These are phyloP conservation scores for Gyrodactylus salaris DNA, from an alignment of 1,140 invertebrate species.

Conservation along the genomic window DNA sequence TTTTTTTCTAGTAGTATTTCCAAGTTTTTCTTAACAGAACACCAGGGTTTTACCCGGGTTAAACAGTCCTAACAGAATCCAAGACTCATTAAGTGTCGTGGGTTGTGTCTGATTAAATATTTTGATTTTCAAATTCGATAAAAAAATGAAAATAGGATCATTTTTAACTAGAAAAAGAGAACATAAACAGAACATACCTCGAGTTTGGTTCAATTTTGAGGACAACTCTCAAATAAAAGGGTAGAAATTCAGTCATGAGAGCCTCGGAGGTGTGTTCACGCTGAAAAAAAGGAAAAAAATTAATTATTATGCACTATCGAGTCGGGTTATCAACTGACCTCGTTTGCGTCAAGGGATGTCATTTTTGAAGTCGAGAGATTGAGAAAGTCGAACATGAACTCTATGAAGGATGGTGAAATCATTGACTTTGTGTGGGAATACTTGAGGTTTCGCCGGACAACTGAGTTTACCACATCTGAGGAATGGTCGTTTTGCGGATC, in stretches of 20 bases:
- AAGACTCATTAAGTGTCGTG: no score
- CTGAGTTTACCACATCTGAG: background rate
- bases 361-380: no score
- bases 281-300: background rate
- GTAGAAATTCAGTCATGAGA: background rate
- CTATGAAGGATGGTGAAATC: background rate
- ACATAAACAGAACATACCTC: background rate
- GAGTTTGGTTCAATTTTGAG: background rate
- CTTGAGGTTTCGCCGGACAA: background rate
- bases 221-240: background rate
- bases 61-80: no score
- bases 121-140: no score
- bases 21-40: no score
- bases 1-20: no score
- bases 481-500: background rate
- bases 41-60: no score
- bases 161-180: no score
- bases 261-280: background rate
- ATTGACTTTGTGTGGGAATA: background rate
- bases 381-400: background rate
- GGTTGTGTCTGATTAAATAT: no score
- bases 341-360: no score
- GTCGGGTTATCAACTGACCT: no score
- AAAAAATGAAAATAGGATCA: no score
- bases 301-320: background rate